phyloP scores from a whole-genome alignment of 1,140 invertebrate species.

The Eupristina koningsbergeri region DNA sequence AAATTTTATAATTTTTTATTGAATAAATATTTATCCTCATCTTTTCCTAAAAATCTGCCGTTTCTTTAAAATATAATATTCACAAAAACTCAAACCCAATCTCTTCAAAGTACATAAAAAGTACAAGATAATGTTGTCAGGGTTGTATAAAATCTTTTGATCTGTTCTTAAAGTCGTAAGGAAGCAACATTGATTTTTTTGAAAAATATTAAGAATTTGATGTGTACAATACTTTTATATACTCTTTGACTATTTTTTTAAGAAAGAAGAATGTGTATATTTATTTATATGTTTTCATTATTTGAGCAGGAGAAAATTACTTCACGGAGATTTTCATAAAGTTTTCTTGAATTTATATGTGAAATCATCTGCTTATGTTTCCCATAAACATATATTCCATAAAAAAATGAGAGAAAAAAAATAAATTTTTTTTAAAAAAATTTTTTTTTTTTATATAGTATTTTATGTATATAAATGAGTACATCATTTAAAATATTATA shows the following conservation, averaged over 20 bases:
- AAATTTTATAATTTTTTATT: not conserved
- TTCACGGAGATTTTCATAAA: constrained; percentile 22
- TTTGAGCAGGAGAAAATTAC: constrained; percentile 55
- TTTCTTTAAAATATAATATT: not conserved
- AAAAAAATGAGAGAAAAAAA: not conserved
- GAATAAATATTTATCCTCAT: not conserved
- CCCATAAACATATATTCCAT: not conserved
- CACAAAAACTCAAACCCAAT: not conserved
- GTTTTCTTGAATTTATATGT: not conserved
- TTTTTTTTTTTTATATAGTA: not conserved
- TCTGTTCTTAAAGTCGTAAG: constrained; percentile 44
- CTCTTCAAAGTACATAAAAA: constrained; percentile 2
- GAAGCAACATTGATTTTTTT: constrained; percentile 18
- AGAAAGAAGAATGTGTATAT: not conserved
- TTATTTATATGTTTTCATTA: constrained; percentile 49
- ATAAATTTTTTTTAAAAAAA: not conserved
- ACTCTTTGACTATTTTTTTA: constrained; percentile 19
- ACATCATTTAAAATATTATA: not conserved
- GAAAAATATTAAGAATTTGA: constrained; percentile 9
- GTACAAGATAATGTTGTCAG: not conserved
- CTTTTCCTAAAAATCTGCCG: not conserved
- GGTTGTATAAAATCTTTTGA: constrained; percentile 9
- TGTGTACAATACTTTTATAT: not conserved
- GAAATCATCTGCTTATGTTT: constrained; percentile 12
- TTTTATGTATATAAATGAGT: not conserved